A percentile compares a stretch with the other conserved stretches of the same genome.
These are phyloP conservation scores for Tetraneura akinire DNA, from an alignment of 1,140 invertebrate genomes.

Conservation along the genomic window DNA sequence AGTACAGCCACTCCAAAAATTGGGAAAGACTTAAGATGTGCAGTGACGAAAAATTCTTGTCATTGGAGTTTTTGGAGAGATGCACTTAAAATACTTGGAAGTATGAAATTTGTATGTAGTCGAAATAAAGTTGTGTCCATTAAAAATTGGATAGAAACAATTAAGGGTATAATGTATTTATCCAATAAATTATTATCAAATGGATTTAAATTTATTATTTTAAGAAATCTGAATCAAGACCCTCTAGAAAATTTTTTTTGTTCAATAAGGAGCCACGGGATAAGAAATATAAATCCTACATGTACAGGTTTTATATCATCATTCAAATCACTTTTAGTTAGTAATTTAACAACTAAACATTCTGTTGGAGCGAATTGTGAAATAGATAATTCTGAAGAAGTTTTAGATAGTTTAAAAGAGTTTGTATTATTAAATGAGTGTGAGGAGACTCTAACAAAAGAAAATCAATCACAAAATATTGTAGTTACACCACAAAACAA, in stretches of 20 bases:
- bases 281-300: not conserved
- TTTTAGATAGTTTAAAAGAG: not conserved
- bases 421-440: not conserved
- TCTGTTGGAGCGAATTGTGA: slow-evolving; percentile 1
- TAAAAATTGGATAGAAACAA: slow-evolving; percentile 2
- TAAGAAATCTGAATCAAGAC: slow-evolving; percentile 1
- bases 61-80: not conserved
- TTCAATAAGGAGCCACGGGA: not conserved
- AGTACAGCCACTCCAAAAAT: not conserved
- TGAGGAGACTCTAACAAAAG: too few relatives aligned
- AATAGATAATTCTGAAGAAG: not conserved
- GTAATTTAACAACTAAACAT: slow-evolving; percentile 1
- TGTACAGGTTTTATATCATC: not conserved
- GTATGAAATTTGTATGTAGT: not conserved
- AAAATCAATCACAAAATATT: too few relatives aligned
- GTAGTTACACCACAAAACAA: too few relatives aligned
- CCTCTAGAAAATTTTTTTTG: too few relatives aligned
- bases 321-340: not conserved
- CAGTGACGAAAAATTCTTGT: not conserved
- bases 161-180: not conserved
- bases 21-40: not conserved
- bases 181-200: not conserved
- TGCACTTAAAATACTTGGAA: not conserved
- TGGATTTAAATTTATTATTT: not conserved
- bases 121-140: not conserved